Percentiles rank a stretch among this genome's conserved stretches.
Conservation (phyloP, 2,113 vertebrate species). For the Sterna hirundo region DNA sequence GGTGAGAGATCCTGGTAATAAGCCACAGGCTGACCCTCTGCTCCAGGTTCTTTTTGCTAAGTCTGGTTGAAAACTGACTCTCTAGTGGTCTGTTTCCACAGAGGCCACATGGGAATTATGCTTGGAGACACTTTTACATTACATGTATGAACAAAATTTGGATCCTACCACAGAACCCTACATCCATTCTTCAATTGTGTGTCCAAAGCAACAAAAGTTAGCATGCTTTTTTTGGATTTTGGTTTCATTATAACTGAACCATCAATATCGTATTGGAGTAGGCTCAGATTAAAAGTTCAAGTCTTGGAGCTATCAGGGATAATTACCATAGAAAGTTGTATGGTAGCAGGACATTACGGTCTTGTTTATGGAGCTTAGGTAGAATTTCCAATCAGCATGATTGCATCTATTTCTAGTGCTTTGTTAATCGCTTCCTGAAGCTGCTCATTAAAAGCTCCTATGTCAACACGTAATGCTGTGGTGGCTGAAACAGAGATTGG, state of each 20-base stretch:
- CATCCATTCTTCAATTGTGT: neutral
- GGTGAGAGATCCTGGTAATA: neutral
- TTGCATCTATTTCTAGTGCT: slow-evolving; percentile 71
- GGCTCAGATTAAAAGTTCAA: slow-evolving; percentile 41
- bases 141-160: neutral
- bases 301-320: slow-evolving; percentile 45
- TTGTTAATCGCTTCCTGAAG: slow-evolving; percentile 70
- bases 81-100: neutral
- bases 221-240: neutral
- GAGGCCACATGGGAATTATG: neutral
- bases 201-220: neutral
- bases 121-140: neutral
- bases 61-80: neutral
- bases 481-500: slow-evolving; percentile 47
- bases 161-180: neutral
- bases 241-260: slow-evolving; percentile 15
- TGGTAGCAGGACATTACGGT: slow-evolving; percentile 56
- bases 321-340: slow-evolving; percentile 52
- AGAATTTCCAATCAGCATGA: slow-evolving; percentile 70
- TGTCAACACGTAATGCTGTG: slow-evolving; percentile 53
- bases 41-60: neutral
- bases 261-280: neutral
- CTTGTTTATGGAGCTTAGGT: slow-evolving; percentile 64
- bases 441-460: slow-evolving; percentile 63
- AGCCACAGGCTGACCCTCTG: neutral